phyloP scores from a whole-genome alignment of 2,888 invertebrate genomes.

The Ochropacha duplaris region DNA sequence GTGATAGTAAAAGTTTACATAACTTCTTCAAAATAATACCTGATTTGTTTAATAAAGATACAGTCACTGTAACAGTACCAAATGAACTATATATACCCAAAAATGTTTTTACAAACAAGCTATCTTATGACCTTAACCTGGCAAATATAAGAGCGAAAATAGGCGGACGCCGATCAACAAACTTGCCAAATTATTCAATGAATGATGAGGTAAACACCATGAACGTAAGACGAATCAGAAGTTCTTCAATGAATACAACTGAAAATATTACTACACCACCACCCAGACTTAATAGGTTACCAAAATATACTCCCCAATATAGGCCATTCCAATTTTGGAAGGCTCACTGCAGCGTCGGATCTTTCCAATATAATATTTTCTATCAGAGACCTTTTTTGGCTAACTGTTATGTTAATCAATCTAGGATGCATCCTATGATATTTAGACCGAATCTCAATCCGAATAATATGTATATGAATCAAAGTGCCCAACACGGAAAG shows the following conservation, averaged over 20 bases:
- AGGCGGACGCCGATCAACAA: constrained; percentile 23
- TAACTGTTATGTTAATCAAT: constrained; percentile 30
- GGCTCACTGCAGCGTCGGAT: constrained; percentile 38
- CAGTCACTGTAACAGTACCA: constrained; percentile 53
- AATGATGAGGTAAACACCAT: constrained; percentile 53
- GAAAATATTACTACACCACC: constrained; percentile 19
- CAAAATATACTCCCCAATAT: constrained; percentile 23
- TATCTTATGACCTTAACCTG: constrained; percentile 54
- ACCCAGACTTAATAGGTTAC: constrained; percentile 18
- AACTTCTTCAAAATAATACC: constrained; percentile 52
- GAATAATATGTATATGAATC: constrained; percentile 13
- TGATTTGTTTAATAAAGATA: constrained; percentile 45
- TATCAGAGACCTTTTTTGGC: constrained; percentile 45
- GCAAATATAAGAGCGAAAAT: constrained; percentile 38
- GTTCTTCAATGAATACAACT: constrained; percentile 20
- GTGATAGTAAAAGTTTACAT: constrained; percentile 28
- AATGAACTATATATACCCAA: constrained; percentile 53
- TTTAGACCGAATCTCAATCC: constrained; percentile 20
- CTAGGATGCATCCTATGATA: constrained; percentile 35
- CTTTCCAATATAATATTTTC: constrained; percentile 43
- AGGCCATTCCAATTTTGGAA: constrained; percentile 45
- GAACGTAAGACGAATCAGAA: constrained; percentile 48
- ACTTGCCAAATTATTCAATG: constrained; percentile 37
- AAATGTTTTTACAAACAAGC: constrained; percentile 55
- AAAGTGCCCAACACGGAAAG: constrained; percentile 15